A percentile compares a stretch with the other conserved stretches of the same genome.
These are phyloP conservation scores for Atrina japonica DNA, from an alignment of 2,888 invertebrate genomes.

Conservation along the genomic window DNA sequence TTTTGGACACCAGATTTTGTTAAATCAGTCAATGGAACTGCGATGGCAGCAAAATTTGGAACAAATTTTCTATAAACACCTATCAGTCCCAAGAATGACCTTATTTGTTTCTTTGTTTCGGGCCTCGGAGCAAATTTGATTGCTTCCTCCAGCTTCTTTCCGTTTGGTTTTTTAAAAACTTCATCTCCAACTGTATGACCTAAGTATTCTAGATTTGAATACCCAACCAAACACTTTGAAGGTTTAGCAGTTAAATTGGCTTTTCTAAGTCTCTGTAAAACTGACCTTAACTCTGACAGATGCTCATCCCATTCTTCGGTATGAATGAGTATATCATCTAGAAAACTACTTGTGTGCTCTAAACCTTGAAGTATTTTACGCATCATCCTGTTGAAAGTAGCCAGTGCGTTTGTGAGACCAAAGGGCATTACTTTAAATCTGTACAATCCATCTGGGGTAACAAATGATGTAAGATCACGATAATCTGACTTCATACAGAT, in stretches of 20 bases:
- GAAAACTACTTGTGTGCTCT: constrained; percentile 21
- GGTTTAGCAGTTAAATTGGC: constrained; percentile 36
- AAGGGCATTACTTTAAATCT: constrained; percentile 35
- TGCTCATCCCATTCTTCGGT: constrained; percentile 38
- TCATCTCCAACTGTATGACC: constrained; percentile 36
- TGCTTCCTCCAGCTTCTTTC: constrained; percentile 25
- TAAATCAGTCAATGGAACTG: constrained; percentile 42
- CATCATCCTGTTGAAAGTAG: constrained; percentile 39
- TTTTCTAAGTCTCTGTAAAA: constrained; percentile 28
- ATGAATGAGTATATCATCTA: constrained; percentile 36
- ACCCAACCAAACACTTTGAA: constrained; percentile 33
- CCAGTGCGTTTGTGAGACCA: constrained; percentile 22
- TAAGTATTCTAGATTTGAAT: constrained; percentile 18
- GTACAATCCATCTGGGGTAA: constrained; percentile 17
- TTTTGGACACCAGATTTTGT: constrained; percentile 41
- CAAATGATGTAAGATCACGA: constrained; percentile 39
- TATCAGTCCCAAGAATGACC: constrained; percentile 37
- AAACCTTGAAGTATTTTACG: constrained; percentile 32
- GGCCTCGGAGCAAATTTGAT: constrained; percentile 26
- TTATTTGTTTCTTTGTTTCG: constrained; percentile 24
- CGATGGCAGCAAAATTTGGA: constrained; percentile 37
- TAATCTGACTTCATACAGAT: constrained; percentile 31
- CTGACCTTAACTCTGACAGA: constrained; percentile 15
- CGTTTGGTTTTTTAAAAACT: neutral
- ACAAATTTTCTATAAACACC: constrained; percentile 45